Conservation (phyloP, 2,113 vertebrate genomes). For the Calcarius ornatus region DNA sequence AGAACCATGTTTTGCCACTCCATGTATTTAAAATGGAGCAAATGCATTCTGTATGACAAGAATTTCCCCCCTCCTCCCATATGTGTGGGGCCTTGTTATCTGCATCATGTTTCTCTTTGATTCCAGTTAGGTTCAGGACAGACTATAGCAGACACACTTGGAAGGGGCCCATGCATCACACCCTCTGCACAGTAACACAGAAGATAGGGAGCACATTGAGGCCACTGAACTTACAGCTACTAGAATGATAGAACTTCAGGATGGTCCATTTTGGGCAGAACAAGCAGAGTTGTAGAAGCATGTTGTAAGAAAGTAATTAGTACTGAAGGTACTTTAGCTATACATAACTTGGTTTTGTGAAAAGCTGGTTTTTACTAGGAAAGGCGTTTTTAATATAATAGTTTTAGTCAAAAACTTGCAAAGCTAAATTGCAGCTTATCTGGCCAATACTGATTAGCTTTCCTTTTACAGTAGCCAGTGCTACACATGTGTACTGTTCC, state of each 20-base stretch:
- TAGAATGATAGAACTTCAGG: background rate
- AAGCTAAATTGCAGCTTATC: background rate
- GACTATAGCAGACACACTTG: background rate
- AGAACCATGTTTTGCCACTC: background rate
- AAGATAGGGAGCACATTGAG: accelerated
- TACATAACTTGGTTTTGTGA: background rate
- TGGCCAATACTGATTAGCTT: background rate
- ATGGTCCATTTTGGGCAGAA: background rate
- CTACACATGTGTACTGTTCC: background rate
- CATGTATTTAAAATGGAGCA: background rate
- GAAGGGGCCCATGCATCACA: background rate
- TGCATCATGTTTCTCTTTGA: background rate
- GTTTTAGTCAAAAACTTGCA: background rate
- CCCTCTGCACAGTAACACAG: background rate
- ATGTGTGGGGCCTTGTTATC: accelerated
- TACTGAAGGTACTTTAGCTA: background rate
- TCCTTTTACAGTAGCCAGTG: background rate
- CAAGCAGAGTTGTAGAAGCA: background rate
- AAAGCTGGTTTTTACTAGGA: background rate
- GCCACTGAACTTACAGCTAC: background rate
- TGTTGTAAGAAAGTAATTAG: background rate
- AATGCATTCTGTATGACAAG: background rate
- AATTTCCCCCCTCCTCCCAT: background rate
- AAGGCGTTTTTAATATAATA: background rate
- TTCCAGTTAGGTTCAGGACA: background rate